Evolutionary conservation across 2,113 vertebrate genomes (phyloP).

Genomic region (Callipepla squamata): DNA sequence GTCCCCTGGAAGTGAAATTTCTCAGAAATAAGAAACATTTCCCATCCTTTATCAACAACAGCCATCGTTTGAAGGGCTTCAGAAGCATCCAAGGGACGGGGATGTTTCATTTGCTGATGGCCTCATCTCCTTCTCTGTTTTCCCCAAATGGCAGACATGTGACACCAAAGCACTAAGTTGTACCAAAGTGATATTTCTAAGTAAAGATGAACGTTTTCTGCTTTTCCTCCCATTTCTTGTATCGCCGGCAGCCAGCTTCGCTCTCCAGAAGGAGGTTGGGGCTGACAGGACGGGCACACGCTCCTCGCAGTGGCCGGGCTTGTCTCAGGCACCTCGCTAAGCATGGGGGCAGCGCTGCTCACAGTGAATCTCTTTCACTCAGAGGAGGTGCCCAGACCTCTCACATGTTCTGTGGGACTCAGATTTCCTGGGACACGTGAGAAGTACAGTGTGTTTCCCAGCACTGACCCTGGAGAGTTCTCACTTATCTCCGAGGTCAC

Average conservation of each 20-base stretch:
- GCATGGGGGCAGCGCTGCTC: neutral
- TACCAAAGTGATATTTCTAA: neutral
- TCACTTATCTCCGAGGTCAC: neutral
- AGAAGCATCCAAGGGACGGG: neutral
- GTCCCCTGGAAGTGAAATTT: neutral
- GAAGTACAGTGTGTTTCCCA: neutral
- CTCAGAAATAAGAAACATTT: neutral
- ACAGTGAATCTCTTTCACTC: neutral
- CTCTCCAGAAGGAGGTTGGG: neutral
- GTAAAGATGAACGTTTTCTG: neutral
- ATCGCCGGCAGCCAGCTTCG: neutral
- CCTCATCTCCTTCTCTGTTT: neutral
- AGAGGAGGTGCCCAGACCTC: neutral
- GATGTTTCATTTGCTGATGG: neutral
- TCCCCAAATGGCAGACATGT: neutral
- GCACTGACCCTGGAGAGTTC: neutral
- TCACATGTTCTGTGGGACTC: neutral
- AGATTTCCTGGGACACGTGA: neutral
- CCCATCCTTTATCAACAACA: neutral
- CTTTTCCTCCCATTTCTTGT: neutral
- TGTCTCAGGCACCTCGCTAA: accelerated
- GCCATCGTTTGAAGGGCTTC: neutral
- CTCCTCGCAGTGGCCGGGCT: neutral
- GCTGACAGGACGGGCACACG: neutral
- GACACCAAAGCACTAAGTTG: neutral